Evolutionary conservation across 2,888 invertebrate species (phyloP).

Genomic region (Andrena haemorrhoa): DNA sequence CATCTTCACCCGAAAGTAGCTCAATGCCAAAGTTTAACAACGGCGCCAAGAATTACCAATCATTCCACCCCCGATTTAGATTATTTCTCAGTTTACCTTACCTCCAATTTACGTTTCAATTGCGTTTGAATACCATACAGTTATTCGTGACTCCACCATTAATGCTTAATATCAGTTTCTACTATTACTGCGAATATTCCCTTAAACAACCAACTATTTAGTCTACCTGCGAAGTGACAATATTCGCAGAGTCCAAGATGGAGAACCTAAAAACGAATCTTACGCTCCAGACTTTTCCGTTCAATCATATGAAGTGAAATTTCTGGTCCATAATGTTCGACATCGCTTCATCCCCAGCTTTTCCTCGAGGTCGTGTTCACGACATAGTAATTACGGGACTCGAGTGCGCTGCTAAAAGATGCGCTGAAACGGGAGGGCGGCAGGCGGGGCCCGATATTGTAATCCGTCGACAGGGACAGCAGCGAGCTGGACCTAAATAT

Average conservation of each 20-base stretch:
- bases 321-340: neutral
- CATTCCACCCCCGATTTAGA: too few species aligned
- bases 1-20: too few species aligned
- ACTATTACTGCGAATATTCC: too few species aligned
- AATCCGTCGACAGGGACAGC: constrained; percentile 57
- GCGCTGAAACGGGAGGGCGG: constrained; percentile 31
- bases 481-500: constrained; percentile 66
- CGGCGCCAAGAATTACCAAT: too few species aligned
- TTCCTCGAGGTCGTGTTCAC: constrained; percentile 3
- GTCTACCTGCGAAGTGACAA: neutral
- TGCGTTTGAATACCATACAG: too few species aligned
- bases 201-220: too few species aligned
- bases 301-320: neutral
- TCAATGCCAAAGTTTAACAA: too few species aligned
- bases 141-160: too few species aligned
- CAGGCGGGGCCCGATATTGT: constrained; percentile 63
- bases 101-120: too few species aligned
- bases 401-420: constrained; percentile 26
- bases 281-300: constrained; percentile 1
- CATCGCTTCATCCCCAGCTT: constrained; percentile 5
- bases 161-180: too few species aligned
- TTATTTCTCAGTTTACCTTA: too few species aligned
- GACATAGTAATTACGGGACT: constrained; percentile 56
- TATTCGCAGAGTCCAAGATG: too few species aligned
- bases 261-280: constrained; percentile 1